A percentile compares a stretch with the other conserved stretches of the same genome.
These are phyloP conservation scores for Cryptomyrus ogoouensis DNA, from an alignment of 2,113 vertebrate species.

Conservation along the genomic window DNA sequence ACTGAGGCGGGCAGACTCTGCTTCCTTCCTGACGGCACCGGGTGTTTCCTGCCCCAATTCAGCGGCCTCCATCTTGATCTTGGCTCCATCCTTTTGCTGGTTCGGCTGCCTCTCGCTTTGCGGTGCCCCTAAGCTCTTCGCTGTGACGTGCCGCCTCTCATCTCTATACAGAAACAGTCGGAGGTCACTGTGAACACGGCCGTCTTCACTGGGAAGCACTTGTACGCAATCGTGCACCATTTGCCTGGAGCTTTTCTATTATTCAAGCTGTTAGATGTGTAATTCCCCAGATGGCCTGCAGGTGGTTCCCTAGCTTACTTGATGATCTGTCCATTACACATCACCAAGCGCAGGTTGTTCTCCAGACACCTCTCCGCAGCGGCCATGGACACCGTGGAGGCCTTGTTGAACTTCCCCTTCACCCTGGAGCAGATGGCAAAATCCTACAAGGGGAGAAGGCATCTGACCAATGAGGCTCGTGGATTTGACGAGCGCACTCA, in stretches of 20 bases:
- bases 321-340: conserved; percentile 92
- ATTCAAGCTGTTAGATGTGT: not conserved
- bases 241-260: not conserved
- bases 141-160: conserved; percentile 58
- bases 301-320: conserved; percentile 57
- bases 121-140: conserved; percentile 60
- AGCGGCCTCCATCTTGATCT: conserved; percentile 59
- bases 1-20: conserved; percentile 62
- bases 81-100: conserved; percentile 36
- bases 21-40: conserved; percentile 49
- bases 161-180: conserved; percentile 50
- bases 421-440: conserved; percentile 66
- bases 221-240: not conserved
- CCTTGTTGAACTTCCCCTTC: conserved; percentile 85
- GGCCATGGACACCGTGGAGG: conserved; percentile 80
- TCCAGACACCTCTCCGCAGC: conserved; percentile 73
- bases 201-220: not conserved
- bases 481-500: not conserved
- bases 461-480: not conserved
- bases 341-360: conserved; percentile 79
- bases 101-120: conserved; percentile 62
- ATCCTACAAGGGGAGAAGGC: conserved; percentile 59
- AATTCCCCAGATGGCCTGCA: not conserved
- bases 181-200: not conserved
- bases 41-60: conserved; percentile 40